phyloP scores from a whole-genome alignment of 2,113 vertebrate species.

The Protobothrops flavoviridis region DNA sequence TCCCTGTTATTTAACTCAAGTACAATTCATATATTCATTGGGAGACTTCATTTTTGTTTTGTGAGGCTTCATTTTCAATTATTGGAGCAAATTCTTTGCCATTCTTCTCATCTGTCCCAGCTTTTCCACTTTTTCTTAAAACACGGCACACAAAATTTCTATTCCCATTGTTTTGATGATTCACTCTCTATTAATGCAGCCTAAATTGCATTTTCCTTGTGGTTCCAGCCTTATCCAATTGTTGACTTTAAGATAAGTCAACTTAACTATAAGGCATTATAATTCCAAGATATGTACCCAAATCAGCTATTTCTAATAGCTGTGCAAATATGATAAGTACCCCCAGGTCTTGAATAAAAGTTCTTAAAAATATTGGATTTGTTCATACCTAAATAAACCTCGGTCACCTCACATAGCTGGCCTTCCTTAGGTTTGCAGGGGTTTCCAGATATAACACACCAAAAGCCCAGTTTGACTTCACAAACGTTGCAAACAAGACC shows the following conservation, averaged over 20 bases:
- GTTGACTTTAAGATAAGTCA: not conserved
- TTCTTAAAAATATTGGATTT: not conserved
- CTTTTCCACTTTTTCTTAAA: not conserved
- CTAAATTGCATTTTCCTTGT: not conserved
- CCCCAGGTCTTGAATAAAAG: not conserved
- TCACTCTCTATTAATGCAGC: not conserved
- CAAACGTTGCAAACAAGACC: slow-evolving; percentile 16
- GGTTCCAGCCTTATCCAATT: not conserved
- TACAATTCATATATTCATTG: not conserved
- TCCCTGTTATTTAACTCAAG: not conserved
- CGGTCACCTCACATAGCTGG: not conserved
- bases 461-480: not conserved
- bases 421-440: not conserved
- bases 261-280: not conserved
- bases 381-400: not conserved
- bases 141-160: not conserved
- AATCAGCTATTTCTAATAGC: not conserved
- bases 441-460: rapidly evolving
- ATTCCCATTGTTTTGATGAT: not conserved
- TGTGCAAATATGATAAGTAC: not conserved
- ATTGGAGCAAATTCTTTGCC: not conserved
- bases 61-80: not conserved
- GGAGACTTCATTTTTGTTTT: not conserved
- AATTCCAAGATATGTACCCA: not conserved
- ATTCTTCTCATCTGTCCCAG: not conserved